A percentile compares a stretch with the other conserved stretches of the same genome.
Evolutionary conservation across 2,888 invertebrate genomes (phyloP).

Genomic region (Entomobrya multifasciata): DNA sequence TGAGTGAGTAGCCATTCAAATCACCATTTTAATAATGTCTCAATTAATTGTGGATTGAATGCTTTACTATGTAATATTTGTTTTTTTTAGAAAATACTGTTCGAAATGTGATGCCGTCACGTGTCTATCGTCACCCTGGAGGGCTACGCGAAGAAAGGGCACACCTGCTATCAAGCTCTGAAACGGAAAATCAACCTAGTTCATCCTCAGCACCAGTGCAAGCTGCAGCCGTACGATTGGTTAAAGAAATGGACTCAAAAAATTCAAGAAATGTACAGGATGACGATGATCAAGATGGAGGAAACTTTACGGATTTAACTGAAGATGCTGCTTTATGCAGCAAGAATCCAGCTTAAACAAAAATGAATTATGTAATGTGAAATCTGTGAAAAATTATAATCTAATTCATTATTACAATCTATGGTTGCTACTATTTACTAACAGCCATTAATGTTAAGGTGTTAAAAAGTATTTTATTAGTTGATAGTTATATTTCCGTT

Average conservation of each 20-base stretch:
- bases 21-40: background rate
- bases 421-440: no score
- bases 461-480: constrained; percentile 23
- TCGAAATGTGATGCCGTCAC: constrained; percentile 77
- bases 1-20: constrained; percentile 84
- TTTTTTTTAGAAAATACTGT: constrained; percentile 74
- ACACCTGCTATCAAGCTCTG: constrained; percentile 77
- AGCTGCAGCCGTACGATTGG: constrained; percentile 76
- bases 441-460: background rate
- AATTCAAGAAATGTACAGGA: constrained; percentile 33
- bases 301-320: constrained; percentile 76
- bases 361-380: background rate
- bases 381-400: no score
- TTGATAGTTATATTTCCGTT: constrained; percentile 3
- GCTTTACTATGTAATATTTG: background rate
- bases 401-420: background rate
- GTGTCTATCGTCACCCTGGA: constrained; percentile 79
- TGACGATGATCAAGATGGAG: constrained; percentile 67
- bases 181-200: constrained; percentile 67
- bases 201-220: constrained; percentile 76
- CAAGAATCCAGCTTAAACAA: constrained; percentile 40
- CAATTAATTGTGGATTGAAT: no score
- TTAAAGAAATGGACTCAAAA: constrained; percentile 76
- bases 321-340: constrained; percentile 73
- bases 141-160: constrained; percentile 78